phyloP scores from a whole-genome alignment of 2,888 invertebrate genomes.

The Oligia fasciuncula region DNA sequence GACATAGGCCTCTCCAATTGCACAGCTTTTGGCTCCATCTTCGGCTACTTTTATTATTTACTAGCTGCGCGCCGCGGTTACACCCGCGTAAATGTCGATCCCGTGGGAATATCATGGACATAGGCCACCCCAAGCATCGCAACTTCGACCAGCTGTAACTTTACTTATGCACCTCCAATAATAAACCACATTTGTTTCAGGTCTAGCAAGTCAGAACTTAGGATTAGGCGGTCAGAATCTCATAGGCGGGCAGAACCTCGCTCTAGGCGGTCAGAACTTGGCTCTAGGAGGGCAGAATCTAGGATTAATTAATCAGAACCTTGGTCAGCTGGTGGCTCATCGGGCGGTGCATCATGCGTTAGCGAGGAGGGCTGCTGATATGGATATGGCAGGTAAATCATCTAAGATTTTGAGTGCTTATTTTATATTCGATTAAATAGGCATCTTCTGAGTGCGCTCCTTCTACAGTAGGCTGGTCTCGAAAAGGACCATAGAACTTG shows the following conservation, averaged over 20 bases:
- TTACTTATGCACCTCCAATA: neutral
- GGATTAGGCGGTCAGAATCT: conserved; percentile 76
- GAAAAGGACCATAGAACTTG: no score
- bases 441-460: no score
- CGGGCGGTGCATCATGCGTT: conserved; percentile 85
- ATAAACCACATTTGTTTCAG: conserved; percentile 64
- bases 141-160: neutral
- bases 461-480: no score
- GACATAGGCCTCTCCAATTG: neutral
- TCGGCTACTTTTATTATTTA: no score
- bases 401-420: no score
- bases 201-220: conserved; percentile 81
- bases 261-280: conserved; percentile 74
- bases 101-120: neutral
- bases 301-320: conserved; percentile 79
- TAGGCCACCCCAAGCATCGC: neutral
- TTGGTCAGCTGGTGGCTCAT: conserved; percentile 84
- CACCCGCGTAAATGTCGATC: no score
- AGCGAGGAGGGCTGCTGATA: conserved; percentile 81
- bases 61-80: no score
- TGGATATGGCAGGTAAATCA: conserved; percentile 75
- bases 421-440: neutral
- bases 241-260: conserved; percentile 74
- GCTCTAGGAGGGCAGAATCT: conserved; percentile 78
- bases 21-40: neutral